These are phyloP conservation scores for Hypsopygia costalis DNA, from an alignment of 2,888 invertebrate genomes.

Conservation along the genomic window DNA sequence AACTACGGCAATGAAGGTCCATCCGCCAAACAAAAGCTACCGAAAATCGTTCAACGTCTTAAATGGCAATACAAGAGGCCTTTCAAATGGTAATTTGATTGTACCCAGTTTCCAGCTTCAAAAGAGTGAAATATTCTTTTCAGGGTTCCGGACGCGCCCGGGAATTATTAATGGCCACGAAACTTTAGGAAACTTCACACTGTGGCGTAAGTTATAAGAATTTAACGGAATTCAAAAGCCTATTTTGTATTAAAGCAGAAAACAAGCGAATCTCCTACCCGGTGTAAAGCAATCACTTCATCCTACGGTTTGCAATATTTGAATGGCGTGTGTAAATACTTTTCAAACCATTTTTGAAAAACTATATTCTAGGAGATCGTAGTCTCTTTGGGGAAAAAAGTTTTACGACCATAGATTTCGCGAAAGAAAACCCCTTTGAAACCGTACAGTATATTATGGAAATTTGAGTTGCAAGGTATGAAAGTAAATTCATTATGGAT, in stretches of 20 bases:
- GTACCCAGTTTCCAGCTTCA: slow-evolving; percentile 65
- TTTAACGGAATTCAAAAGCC: slow-evolving; percentile 11
- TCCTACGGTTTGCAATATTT: slow-evolving; percentile 16
- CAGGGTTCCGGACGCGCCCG: slow-evolving; percentile 52
- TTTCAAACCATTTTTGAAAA: too few species aligned
- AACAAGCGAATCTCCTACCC: too few species aligned
- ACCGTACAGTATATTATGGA: too few species aligned
- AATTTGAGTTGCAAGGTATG: too few species aligned
- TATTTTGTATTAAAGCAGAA: too few species aligned
- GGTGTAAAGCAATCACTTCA: slow-evolving; percentile 9
- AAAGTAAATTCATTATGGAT: too few species aligned
- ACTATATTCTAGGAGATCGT: too few species aligned
- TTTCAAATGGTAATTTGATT: slow-evolving; percentile 76
- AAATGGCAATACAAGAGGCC: slow-evolving; percentile 55
- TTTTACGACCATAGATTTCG: too few species aligned
- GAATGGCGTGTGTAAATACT: too few species aligned
- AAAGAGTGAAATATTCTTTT: slow-evolving; percentile 75
- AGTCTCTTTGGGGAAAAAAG: too few species aligned
- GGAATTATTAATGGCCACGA: slow-evolving; percentile 67
- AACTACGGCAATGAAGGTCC: slow-evolving; percentile 1
- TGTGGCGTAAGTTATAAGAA: slow-evolving; percentile 29
- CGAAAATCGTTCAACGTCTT: slow-evolving; percentile 54
- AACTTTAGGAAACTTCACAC: slow-evolving; percentile 50
- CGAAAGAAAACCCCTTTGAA: too few species aligned
- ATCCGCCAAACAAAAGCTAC: slow-evolving; percentile 40